These are phyloP conservation scores for Drosophila tripunctata DNA, from an alignment of 2,888 invertebrate genomes.

Conservation along the genomic window DNA sequence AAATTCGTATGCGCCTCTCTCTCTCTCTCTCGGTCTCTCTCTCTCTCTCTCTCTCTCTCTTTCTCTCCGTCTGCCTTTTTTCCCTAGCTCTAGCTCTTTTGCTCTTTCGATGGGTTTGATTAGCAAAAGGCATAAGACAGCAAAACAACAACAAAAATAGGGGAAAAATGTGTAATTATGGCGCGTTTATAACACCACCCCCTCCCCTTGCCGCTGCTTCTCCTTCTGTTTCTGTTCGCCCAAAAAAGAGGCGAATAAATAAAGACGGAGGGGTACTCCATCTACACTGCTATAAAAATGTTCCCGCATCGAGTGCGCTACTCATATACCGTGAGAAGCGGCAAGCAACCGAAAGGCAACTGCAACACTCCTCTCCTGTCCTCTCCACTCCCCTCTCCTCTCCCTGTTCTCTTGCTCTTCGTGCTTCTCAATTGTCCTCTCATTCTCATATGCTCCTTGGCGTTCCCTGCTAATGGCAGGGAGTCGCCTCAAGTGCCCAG, in stretches of 20 bases:
- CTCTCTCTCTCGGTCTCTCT: conserved; percentile 2
- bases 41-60: not conserved
- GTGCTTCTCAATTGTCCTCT: not conserved
- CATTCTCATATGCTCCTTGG: not conserved
- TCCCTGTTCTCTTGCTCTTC: not conserved
- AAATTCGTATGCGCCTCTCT: conserved; percentile 11
- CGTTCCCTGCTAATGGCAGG: conserved; percentile 41
- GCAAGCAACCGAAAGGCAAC: conserved; percentile 1
- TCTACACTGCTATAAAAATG: no score
- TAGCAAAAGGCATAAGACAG: conserved; percentile 51
- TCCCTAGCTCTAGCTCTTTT: no score
- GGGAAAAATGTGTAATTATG: conserved; percentile 66
- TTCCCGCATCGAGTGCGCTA: conserved; percentile 42
- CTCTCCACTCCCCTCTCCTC: not conserved
- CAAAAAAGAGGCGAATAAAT: no score
- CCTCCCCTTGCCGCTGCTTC: not conserved
- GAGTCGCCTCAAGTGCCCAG: conserved; percentile 49
- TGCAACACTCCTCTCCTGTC: conserved; percentile 6
- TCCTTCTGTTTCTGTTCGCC: no score
- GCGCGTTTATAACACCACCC: conserved; percentile 47
- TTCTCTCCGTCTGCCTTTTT: no score
- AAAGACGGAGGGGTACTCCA: no score
- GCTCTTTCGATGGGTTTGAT: conserved; percentile 55
- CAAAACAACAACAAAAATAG: conserved; percentile 32
- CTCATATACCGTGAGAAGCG: conserved; percentile 28